A percentile compares a stretch with the other conserved stretches of the same genome.
These are phyloP conservation scores for Corythaixoides concolor DNA, from an alignment of 2,113 vertebrate genomes.

Conservation along the genomic window DNA sequence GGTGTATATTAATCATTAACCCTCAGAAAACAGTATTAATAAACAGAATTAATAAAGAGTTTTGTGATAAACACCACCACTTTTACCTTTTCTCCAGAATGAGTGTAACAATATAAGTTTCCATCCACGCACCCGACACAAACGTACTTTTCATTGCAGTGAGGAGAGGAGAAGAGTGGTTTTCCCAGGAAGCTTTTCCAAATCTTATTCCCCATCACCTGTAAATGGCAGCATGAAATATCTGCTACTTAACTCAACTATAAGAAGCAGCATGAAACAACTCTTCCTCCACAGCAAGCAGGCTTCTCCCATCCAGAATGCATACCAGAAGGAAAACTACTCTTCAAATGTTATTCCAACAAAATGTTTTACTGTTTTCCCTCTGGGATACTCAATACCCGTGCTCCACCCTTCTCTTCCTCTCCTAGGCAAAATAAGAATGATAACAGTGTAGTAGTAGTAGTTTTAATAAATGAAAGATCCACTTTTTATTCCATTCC, in stretches of 20 bases:
- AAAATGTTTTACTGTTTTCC: background rate
- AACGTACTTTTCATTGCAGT: constrained; percentile 68
- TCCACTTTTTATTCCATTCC: background rate
- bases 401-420: background rate
- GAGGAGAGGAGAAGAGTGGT: constrained; percentile 93
- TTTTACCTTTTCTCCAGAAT: constrained; percentile 84
- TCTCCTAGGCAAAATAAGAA: background rate
- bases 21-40: background rate
- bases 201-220: constrained; percentile 81
- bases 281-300: background rate
- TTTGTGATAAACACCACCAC: background rate
- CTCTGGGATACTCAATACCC: background rate
- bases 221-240: background rate
- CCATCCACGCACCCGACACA: constrained; percentile 91
- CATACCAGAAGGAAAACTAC: background rate
- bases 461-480: background rate
- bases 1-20: background rate
- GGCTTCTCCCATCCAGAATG: background rate
- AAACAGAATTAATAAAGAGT: background rate
- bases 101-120: constrained; percentile 82
- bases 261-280: background rate
- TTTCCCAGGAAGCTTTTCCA: constrained; percentile 80
- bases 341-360: background rate
- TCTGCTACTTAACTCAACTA: background rate
- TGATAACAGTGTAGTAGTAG: background rate